Evolutionary conservation across 1,140 invertebrate species (phyloP).

Genomic region (Bursaphelenchus mucronatus): DNA sequence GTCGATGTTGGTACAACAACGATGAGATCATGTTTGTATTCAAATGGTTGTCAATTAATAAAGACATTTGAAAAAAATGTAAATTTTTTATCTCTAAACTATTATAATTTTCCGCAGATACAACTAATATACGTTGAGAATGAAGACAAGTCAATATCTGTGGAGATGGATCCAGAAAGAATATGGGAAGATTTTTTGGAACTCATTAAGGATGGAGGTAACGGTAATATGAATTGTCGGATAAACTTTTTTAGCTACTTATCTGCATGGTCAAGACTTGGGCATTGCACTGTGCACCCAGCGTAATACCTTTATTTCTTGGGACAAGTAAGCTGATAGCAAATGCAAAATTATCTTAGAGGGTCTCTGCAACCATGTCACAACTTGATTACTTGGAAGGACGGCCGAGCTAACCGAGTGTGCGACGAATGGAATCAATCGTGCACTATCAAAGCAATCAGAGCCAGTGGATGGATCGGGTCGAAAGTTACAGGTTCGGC

Average conservation of each 20-base stretch:
- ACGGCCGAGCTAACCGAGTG: conserved; percentile 73
- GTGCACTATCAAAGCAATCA: conserved; percentile 70
- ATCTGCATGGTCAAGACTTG: conserved; percentile 8
- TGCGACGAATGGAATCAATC: conserved; percentile 82
- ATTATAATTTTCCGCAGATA: neutral
- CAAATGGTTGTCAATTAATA: neutral
- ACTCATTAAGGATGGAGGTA: conserved; percentile 70
- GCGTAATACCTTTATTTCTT: conserved; percentile 36
- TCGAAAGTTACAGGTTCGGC: conserved; percentile 74
- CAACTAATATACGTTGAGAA: conserved; percentile 10
- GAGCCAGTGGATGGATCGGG: conserved; percentile 68
- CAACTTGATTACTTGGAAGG: conserved; percentile 94
- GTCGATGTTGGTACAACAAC: conserved; percentile 35
- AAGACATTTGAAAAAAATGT: no score
- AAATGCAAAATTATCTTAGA: conserved; percentile 55
- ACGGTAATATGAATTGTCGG: conserved; percentile 63
- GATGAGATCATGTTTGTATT: conserved; percentile 29
- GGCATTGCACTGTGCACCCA: conserved; percentile 24
- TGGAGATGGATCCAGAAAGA: conserved; percentile 81
- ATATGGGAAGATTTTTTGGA: conserved; percentile 73
- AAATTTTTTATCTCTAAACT: no score
- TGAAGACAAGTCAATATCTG: conserved; percentile 51
- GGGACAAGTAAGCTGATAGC: conserved; percentile 19
- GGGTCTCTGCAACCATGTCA: conserved; percentile 77
- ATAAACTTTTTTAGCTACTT: conserved; percentile 18